Evolutionary conservation across 2,797 vertebrate genomes (phyloP), one percentile per base, ranked within the genome.

Genomic region (Steatocranus sp.): DNA sequence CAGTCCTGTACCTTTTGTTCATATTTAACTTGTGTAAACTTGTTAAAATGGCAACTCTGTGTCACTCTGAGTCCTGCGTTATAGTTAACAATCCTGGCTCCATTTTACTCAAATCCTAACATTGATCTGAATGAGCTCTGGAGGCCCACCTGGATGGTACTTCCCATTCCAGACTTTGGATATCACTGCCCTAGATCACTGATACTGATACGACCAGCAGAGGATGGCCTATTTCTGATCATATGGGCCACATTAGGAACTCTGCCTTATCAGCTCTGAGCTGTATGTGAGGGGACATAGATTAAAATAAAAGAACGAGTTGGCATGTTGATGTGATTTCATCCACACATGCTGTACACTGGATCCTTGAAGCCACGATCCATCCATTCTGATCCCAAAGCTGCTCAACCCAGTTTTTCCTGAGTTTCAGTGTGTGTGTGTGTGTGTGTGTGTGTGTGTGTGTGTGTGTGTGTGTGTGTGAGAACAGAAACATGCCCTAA

Each of bases 341-440:
- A 17, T 61, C 50, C 36, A 4, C 76, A 7, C 36, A 54, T 3
- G 6, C 23, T 73, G 20, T 5, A 3, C 66, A 7, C 38, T 36
- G 61, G 51, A 58, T 80, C 23, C 63, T 38, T 54, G 73, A 78
- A 25, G 38, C 73, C 78, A 17, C 1, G 18, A 80, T 86, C 75
- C 70, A 43, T 82, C 83, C 36, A 32, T 70, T 61, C 54, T 80
- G 77, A 86, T 79, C 75, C 75, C 74, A 68, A 30, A 78, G 61
- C 75, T 79, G 82, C 63, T 32, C 8, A 0, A 36, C 80, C 81
- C 43, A 77, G 73, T 56, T 83, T 58, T 84, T 84, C 80, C 89
- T 78, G n/a, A 78, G 63, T 11, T 2, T 14, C 43, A 18, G n/a
- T 75, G 12, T 76, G 25, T 58, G 32, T 63, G 8, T 58, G 14